Base-by-base conservation (phyloP, 2,797 vertebrate genomes). In the Knipowitschia caucasica region DNA sequence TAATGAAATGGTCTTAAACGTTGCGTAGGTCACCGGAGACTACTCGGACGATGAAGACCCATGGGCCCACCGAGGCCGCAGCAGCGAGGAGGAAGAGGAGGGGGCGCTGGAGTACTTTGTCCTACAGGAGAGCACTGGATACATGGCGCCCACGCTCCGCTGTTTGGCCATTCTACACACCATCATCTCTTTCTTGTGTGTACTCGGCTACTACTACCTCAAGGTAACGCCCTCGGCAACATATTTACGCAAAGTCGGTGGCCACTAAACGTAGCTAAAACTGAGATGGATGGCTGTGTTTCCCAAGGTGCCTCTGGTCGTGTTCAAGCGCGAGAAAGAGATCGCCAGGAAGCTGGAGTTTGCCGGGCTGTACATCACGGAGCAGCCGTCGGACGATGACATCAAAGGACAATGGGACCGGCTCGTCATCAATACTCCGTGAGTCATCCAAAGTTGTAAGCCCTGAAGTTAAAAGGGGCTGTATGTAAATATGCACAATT, bases 401-500 rank as follows among this genome's bases (percentile, higher is more conserved):
- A 98, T 99, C 64, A 99, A 99, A 86, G 97, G 96, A 35, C 97
- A 99, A 12, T 99, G 97, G 97, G 97, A 99, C 88, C 89, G 97
- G 21, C 86, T 99, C 25, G 96, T 99, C 62, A 99, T 99, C 80
- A 99, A 98, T 69, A 99, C 97, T 3, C 95, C 92, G 97, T 99
- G 85, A 90, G 95, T 90, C 66, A n/a, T 2, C 43, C 1, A 4
- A 24, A 29, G 11, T 24, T 39, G 18, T 50, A 50, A 18, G 5
- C 24, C 27, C 38, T 0, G 39, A n/a, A 31, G 38, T 1, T 53
- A n/a, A n/a, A n/a, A n/a, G n/a, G n/a, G n/a, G n/a, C n/a, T n/a
- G n/a, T n/a, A n/a, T n/a, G n/a, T n/a, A n/a, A n/a, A n/a, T n/a
- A n/a, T n/a, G n/a, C n/a, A n/a, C n/a, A n/a, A n/a, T n/a, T n/a